Evolutionary conservation across 2,113 vertebrate species (phyloP).

Genomic region (Choloepus hoffmanni): DNA sequence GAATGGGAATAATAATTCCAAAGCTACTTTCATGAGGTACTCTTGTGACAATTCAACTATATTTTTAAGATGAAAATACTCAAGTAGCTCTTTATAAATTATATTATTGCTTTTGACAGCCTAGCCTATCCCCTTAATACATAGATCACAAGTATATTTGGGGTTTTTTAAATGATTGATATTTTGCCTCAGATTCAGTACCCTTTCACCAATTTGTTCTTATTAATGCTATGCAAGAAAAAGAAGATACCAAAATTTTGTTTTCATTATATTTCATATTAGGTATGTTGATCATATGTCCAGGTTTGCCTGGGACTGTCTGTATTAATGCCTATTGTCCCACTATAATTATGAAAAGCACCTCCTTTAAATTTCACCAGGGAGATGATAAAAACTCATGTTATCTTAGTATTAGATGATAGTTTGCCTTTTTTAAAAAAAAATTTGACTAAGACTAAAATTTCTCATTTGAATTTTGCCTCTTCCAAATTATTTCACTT

Average conservation of each 20-base stretch:
- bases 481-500: constrained; percentile 74
- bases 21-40: not conserved
- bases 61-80: not conserved
- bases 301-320: not conserved
- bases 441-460: not conserved
- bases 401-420: not conserved
- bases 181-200: not conserved
- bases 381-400: not conserved
- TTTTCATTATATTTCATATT: not conserved
- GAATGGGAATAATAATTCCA: not conserved
- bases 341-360: not conserved
- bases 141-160: not conserved
- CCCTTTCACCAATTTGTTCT: not conserved
- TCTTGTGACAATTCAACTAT: not conserved
- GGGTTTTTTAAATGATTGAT: constrained; percentile 16
- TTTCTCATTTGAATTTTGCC: not conserved
- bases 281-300: not conserved
- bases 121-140: not conserved
- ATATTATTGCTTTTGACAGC: not conserved
- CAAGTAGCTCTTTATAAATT: not conserved
- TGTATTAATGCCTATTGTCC: not conserved
- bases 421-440: not conserved
- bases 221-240: not conserved
- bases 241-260: not conserved
- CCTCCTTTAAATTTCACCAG: not conserved